Conservation (phyloP, 2,888 invertebrate species). For the Dastarcus helophoroides region DNA sequence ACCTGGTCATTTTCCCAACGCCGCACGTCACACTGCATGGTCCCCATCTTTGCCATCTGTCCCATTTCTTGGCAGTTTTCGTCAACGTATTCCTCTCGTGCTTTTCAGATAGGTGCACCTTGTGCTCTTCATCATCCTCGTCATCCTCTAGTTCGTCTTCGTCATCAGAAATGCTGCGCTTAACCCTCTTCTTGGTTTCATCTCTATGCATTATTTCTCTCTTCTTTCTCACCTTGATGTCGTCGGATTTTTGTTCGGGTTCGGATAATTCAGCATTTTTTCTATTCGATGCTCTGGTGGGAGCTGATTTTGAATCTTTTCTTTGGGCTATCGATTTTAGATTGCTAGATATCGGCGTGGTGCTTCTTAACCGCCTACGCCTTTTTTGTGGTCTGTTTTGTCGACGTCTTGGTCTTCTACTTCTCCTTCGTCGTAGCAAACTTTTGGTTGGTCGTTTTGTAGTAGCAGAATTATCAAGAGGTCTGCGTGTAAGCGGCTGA, state of each 20-base stretch:
- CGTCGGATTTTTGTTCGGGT: neutral
- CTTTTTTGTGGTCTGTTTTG: too few species aligned
- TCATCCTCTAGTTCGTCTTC: neutral
- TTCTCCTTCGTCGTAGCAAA: too few species aligned
- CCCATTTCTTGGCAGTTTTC: conserved; percentile 7
- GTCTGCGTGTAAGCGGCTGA: too few species aligned
- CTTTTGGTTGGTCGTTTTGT: too few species aligned
- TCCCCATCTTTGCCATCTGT: conserved; percentile 34
- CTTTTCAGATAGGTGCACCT: neutral
- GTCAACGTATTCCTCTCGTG: neutral
- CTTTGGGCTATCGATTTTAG: too few species aligned
- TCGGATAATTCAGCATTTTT: neutral
- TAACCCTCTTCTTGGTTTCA: too few species aligned
- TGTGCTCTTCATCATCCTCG: neutral
- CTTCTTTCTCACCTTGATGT: neutral
- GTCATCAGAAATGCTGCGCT: too few species aligned
- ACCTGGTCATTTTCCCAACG: conserved; percentile 36
- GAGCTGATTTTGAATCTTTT: too few species aligned
- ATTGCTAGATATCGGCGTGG: too few species aligned
- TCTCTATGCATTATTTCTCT: neutral
- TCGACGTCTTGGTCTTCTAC: too few species aligned
- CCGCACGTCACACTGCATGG: conserved; percentile 40
- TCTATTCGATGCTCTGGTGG: neutral
- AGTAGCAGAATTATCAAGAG: too few species aligned
- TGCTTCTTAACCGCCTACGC: too few species aligned